Conservation (phyloP, 2,113 vertebrate genomes). For the Heterocephalus glaber region DNA sequence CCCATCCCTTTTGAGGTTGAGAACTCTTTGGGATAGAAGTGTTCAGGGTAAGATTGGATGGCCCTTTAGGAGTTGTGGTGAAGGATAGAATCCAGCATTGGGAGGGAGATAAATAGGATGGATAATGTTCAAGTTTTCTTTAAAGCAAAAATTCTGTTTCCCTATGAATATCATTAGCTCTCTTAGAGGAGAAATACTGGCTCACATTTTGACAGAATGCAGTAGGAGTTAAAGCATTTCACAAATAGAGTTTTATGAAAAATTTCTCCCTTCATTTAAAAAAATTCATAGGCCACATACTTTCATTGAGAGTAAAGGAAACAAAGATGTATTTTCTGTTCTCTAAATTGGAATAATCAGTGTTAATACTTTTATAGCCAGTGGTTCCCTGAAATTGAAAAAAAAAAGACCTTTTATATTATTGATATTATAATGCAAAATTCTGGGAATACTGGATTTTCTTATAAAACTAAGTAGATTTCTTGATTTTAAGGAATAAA, state of each 20-base stretch:
- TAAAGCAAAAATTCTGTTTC: neutral
- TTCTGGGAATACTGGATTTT: neutral
- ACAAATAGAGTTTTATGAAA: conserved; percentile 11
- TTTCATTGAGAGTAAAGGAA: neutral
- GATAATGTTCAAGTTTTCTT: neutral
- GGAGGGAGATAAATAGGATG: neutral
- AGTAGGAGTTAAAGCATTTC: conserved; percentile 10
- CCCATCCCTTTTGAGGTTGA: neutral
- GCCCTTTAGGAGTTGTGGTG: neutral
- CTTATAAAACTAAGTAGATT: neutral
- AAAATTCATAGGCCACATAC: neutral
- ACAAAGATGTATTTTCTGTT: conserved; percentile 13
- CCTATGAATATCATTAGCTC: neutral
- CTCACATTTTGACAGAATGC: conserved; percentile 16
- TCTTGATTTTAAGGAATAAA: conserved; percentile 17
- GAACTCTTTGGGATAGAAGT: neutral
- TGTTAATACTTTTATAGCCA: neutral
- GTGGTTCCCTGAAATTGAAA: neutral
- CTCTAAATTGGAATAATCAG: neutral
- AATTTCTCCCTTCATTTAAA: neutral
- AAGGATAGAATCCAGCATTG: neutral
- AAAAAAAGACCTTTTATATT: neutral
- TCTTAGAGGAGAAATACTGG: neutral
- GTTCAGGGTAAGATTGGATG: neutral
- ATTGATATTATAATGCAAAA: conserved; percentile 14